A percentile compares a stretch with the other conserved stretches of the same genome.
Conservation (phyloP, 2,888 invertebrate species). For the Melinaea menophilus region DNA sequence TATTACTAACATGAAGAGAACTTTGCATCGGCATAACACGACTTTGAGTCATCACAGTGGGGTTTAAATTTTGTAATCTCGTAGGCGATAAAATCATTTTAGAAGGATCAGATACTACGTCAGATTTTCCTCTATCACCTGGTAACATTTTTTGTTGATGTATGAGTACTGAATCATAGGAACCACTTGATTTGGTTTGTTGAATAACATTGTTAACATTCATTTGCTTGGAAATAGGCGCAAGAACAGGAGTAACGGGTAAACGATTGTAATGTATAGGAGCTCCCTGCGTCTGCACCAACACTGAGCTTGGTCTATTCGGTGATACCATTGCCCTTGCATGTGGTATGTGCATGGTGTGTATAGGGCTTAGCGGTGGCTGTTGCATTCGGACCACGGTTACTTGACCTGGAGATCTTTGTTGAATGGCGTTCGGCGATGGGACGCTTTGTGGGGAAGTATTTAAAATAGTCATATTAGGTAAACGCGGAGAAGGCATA, state of each 20-base stretch:
- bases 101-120: conserved; percentile 52
- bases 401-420: conserved; percentile 69
- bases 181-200: conserved; percentile 54
- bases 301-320: conserved; percentile 65
- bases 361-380: conserved; percentile 68
- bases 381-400: conserved; percentile 75
- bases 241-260: conserved; percentile 77
- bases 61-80: conserved; percentile 56
- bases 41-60: conserved; percentile 69
- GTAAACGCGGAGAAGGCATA: conserved; percentile 59
- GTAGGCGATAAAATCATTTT: conserved; percentile 69
- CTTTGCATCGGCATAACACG: conserved; percentile 69
- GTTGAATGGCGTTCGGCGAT: conserved; percentile 61
- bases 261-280: conserved; percentile 74
- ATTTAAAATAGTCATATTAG: conserved; percentile 64
- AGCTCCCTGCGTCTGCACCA: conserved; percentile 68
- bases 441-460: conserved; percentile 59
- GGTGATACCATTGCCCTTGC: conserved; percentile 67
- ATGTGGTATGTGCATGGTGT: conserved; percentile 63
- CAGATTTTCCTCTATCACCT: conserved; percentile 54
- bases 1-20: conserved; percentile 56
- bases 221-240: conserved; percentile 77
- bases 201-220: conserved; percentile 68
- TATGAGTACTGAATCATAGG: conserved; percentile 46
- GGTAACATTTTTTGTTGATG: conserved; percentile 64